Conservation (phyloP, 2,888 invertebrate genomes). For the Pterobdella sp. region DNA sequence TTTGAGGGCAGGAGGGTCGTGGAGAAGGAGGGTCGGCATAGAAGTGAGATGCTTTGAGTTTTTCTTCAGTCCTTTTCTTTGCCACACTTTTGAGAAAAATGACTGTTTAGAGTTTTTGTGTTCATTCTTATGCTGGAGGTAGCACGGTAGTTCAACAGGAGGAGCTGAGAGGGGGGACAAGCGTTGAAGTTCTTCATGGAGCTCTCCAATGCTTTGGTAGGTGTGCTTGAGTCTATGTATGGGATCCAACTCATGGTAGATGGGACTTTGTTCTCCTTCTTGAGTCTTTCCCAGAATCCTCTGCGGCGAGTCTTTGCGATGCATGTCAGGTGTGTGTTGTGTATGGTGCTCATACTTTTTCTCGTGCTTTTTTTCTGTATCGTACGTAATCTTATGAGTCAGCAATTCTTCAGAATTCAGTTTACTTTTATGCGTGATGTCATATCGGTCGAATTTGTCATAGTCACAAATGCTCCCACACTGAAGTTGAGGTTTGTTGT, state of each 20-base stretch:
- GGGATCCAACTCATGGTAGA: constrained; percentile 32
- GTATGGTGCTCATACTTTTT: background rate
- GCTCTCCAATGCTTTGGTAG: constrained; percentile 31
- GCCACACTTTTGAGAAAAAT: constrained; percentile 25
- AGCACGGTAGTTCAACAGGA: background rate
- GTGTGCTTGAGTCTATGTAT: constrained; percentile 26
- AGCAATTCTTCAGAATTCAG: constrained; percentile 14
- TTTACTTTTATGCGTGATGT: constrained; percentile 1
- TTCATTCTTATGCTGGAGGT: background rate
- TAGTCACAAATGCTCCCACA: too few species aligned
- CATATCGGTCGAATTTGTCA: background rate
- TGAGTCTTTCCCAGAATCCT: background rate
- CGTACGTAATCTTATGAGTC: constrained; percentile 14
- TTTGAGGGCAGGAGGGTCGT: background rate
- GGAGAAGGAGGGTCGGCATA: constrained; percentile 12
- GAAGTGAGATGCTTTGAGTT: background rate
- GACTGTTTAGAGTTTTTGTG: background rate
- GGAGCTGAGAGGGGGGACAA: constrained; percentile 21
- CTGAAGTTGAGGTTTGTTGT: too few species aligned
- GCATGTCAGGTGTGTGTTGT: background rate
- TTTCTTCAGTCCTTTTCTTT: constrained; percentile 8
- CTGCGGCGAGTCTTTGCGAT: background rate
- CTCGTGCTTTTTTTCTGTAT: background rate
- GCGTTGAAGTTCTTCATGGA: constrained; percentile 26
- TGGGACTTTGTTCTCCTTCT: constrained; percentile 28